Evolutionary conservation across 2,797 vertebrate species (phyloP), one percentile per base, ranked within the genome.

Genomic region (Thaleichthys pacificus): DNA sequence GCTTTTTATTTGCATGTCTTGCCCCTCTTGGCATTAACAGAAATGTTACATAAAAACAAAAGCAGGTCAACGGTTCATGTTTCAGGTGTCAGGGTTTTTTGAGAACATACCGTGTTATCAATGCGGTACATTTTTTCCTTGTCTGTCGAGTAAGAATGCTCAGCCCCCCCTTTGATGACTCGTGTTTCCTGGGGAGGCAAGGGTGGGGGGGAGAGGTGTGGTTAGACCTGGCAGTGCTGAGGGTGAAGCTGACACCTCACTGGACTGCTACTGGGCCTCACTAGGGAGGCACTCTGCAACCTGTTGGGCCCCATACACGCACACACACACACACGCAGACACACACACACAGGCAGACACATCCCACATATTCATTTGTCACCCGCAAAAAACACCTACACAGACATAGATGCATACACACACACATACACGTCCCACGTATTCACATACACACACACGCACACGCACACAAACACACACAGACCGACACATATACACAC

Each of bases 241-340:
- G 49, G 66, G 67, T 61, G 54, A 32, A 63, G 78, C 21, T 68
- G 58, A 19, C 30, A 32, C 32, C 32, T 35, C 11, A 22, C 15
- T 24, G 38, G 69, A 66, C 67, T 85, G 82, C 85, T 85, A 82
- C 87, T 77, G 81, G 78, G 57, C 26, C 68, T 70, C 57, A 62
- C 58, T 8, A n/a, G 62, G 70, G 71, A 77, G 49, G 70, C 49
- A 74, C 58, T 66, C 54, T 63, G 75, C 67, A 81, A 82, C 82
- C 77, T 83, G 77, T 74, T 68, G 38, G 69, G 67, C 76, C 73
- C 54, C 66, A 12, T 28, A 24, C 51, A 17, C 69, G 22, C 17
- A 56, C 24, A 2, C 66, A 15, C 21, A 66, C n/a, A n/a, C n/a
- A n/a, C n/a, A n/a, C n/a, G n/a, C n/a, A n/a, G n/a, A n/a, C n/a